Conservation (phyloP, 2,797 vertebrate species). For the Odontamblyopus rebecca region DNA sequence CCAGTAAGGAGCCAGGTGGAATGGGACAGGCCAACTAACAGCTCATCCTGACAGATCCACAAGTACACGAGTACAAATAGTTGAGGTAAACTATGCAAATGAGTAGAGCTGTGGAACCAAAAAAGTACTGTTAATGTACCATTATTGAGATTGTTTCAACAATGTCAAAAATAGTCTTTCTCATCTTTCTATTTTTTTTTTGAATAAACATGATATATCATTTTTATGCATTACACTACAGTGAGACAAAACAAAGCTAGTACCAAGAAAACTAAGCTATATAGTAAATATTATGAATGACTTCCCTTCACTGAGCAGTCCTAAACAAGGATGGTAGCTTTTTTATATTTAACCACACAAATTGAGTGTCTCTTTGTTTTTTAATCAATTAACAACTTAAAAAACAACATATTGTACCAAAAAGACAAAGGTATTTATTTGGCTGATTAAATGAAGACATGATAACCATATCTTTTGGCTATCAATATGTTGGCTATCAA, state of each 20-base stretch:
- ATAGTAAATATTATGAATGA: not conserved
- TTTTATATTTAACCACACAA: not conserved
- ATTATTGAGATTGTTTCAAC: not conserved
- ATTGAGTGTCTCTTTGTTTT: not conserved
- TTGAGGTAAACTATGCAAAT: not conserved
- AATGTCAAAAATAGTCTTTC: not conserved
- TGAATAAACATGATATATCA: not conserved
- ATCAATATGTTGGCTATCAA: no score
- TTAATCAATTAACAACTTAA: no score
- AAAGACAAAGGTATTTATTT: no score
- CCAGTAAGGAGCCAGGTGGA: constrained; percentile 65
- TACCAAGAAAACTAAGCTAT: not conserved
- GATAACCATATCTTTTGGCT: no score
- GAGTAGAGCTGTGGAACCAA: not conserved
- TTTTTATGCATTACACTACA: not conserved
- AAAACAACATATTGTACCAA: no score
- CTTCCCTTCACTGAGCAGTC: not conserved
- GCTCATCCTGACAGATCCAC: constrained; percentile 47
- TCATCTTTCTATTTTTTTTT: not conserved
- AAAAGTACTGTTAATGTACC: not conserved
- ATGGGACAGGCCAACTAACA: constrained; percentile 66
- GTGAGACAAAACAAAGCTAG: not conserved
- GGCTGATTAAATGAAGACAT: no score
- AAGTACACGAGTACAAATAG: not conserved
- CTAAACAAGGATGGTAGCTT: not conserved